Evolutionary conservation across 2,888 invertebrate genomes (phyloP), one percentile per base, ranked within the genome.

Genomic region (Oscheius sp.): DNA sequence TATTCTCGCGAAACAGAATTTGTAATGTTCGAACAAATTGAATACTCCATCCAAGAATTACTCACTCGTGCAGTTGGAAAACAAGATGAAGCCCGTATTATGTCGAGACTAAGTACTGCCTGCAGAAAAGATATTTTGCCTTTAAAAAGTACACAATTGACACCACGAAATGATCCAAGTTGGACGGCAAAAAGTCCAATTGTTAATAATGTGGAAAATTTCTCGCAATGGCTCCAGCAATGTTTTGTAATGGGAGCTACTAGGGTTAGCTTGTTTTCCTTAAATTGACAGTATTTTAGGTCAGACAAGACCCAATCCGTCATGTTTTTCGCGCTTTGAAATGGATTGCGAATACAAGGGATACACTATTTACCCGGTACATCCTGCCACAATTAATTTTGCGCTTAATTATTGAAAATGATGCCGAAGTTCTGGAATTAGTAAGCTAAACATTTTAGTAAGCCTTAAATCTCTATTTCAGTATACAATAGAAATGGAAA

Each of bases 401-500:
- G 25, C 52, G 64, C 4, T 50, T 69, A 1, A 64, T 69, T n/a
- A 42, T 69, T 29, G 69, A 69, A 31, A 39, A 52, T 25, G 50
- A 58, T 15, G 34, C 42, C 1, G 68, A 68, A 3, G 33, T 61
- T 31, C 25, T 68, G 20, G 50, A 68, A 17, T 31, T 27, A 25
- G 68, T 68, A 42, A 57, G n/a, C 15, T n/a, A 3, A 17, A 15
- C 23, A 23, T 53, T 39, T 55, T 25, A 8, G 4, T 6, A 33
- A 15, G 15, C 25, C 25, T 20, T n/a, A 1, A 12, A 15, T 10
- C 39, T 34, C 12, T 10, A 17, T 65, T 65, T 29, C 65, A 70
- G 70, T 70, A 65, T 55, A 31, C 20, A 20, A 5, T 46, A 27
- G 70, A 70, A 34, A 70, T 70, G 57, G 65, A 70, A 31, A 57